phyloP scores from a whole-genome alignment of 1,140 invertebrate genomes.

The Plutomurus gul region DNA sequence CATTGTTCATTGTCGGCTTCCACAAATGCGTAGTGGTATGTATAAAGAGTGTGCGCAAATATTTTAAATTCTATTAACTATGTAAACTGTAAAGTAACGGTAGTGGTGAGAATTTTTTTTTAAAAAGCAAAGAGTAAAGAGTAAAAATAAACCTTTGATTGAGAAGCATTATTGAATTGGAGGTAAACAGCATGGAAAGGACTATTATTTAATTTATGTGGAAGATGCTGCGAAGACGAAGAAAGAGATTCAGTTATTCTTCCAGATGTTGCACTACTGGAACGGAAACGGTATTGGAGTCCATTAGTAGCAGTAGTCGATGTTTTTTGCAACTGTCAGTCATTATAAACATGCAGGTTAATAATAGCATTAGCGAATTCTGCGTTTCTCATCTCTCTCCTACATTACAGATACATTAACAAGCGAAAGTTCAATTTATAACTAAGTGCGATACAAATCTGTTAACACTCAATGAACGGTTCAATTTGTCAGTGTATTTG shows the following conservation, averaged over 20 bases:
- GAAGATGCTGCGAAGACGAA: conserved; percentile 3
- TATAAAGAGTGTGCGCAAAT: too few relatives aligned
- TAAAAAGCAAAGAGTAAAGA: not conserved
- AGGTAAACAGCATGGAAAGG: conserved; percentile 28
- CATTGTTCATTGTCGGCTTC: too few relatives aligned
- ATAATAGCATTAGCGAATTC: conserved; percentile 22
- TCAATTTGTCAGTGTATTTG: not conserved
- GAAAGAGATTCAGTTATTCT: conserved; percentile 1
- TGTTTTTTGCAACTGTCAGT: conserved; percentile 57
- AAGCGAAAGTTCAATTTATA: not conserved
- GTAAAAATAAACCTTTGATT: conserved; percentile 20
- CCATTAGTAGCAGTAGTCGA: conserved; percentile 56
- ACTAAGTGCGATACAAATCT: conserved; percentile 61
- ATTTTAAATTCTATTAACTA: too few relatives aligned
- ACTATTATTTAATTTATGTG: conserved; percentile 28
- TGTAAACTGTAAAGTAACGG: not conserved
- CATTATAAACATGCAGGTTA: conserved; percentile 58
- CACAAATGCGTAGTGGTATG: not conserved
- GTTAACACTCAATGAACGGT: too few relatives aligned
- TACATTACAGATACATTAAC: not conserved
- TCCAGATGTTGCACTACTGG: conserved; percentile 25
- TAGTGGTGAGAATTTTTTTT: too few relatives aligned
- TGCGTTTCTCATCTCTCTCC: not conserved
- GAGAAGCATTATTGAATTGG: conserved; percentile 26
- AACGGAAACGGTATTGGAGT: conserved; percentile 25